These are phyloP conservation scores for Tichodroma muraria DNA, from an alignment of 2,113 vertebrate genomes.

Conservation along the genomic window DNA sequence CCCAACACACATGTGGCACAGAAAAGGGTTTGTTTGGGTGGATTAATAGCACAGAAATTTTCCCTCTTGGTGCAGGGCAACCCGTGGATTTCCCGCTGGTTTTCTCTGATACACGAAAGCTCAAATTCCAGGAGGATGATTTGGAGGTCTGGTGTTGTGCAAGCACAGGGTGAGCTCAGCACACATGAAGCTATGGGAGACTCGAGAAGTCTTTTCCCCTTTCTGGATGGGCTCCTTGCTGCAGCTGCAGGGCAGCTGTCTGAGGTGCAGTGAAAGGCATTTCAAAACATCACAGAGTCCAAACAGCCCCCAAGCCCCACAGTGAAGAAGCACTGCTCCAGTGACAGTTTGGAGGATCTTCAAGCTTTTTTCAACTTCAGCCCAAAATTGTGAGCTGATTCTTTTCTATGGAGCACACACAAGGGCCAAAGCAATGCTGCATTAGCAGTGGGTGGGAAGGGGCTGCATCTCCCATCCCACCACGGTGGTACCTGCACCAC, in stretches of 20 bases:
- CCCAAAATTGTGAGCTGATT: not conserved
- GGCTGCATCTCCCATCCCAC: slow-evolving; percentile 24
- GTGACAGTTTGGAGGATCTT: not conserved
- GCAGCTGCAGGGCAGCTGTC: not conserved
- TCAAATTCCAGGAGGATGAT: accelerated
- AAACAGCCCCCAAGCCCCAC: not conserved
- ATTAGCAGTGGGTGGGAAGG: not conserved
- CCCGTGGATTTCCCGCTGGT: accelerated
- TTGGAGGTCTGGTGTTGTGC: not conserved
- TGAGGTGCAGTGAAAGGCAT: not conserved
- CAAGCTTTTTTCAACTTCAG: not conserved
- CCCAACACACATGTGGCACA: accelerated
- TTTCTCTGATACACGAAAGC: not conserved
- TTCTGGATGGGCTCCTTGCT: not conserved
- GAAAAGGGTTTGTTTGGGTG: not conserved
- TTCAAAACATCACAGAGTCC: not conserved
- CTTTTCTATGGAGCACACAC: not conserved
- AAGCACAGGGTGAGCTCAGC: not conserved
- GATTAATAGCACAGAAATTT: not conserved
- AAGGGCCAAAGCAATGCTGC: not conserved
- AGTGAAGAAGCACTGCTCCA: accelerated
- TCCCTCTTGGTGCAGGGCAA: not conserved
- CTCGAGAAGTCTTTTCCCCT: not conserved
- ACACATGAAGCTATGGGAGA: too few species aligned
- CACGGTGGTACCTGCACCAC: slow-evolving; percentile 11